Conservation (phyloP, 2,113 vertebrate species). For the Pomatorhinus ruficollis region DNA sequence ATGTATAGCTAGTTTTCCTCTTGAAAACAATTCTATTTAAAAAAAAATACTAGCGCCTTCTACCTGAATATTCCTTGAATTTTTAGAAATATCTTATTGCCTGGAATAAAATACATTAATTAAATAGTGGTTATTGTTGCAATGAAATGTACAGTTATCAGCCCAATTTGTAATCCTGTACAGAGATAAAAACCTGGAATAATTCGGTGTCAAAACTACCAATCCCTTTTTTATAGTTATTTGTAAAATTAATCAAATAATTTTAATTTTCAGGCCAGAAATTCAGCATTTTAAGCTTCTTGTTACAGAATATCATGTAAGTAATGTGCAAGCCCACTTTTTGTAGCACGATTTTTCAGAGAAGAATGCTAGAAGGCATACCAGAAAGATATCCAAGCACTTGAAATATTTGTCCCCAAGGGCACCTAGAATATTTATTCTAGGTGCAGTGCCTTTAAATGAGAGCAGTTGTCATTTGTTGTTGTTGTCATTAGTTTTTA, state of each 20-base stretch:
- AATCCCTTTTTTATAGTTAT: background rate
- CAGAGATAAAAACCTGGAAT: background rate
- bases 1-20: conserved; percentile 4
- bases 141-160: background rate
- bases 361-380: background rate
- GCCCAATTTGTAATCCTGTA: background rate
- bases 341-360: background rate
- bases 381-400: background rate
- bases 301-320: background rate
- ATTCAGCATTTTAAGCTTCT: background rate
- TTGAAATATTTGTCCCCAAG: conserved; percentile 26
- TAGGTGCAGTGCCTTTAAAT: conserved; percentile 58
- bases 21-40: conserved; percentile 18
- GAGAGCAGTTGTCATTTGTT: conserved; percentile 12
- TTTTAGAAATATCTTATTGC: background rate
- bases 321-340: background rate
- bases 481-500: conserved; percentile 62
- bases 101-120: background rate
- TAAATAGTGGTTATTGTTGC: background rate
- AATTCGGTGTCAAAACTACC: background rate
- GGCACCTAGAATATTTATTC: conserved; percentile 64
- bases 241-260: background rate
- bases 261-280: conserved; percentile 1
- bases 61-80: background rate
- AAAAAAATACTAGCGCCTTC: background rate